Evolutionary conservation across 1,140 invertebrate genomes (phyloP).

Genomic region (Caenorhabditis latens): DNA sequence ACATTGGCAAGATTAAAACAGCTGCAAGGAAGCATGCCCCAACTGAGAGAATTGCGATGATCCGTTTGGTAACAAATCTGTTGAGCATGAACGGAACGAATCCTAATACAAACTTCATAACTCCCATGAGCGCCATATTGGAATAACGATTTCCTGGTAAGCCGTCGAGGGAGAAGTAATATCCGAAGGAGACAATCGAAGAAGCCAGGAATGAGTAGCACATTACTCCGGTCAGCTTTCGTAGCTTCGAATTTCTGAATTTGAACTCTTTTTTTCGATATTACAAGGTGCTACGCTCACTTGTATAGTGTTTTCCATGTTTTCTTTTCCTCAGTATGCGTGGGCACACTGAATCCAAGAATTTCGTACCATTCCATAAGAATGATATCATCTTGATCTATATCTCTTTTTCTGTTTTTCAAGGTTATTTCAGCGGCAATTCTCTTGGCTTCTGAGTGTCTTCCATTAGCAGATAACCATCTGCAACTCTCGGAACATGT

Average conservation of each 20-base stretch:
- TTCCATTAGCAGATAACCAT: constrained; percentile 67
- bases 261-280: background rate
- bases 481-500: constrained; percentile 69
- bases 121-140: constrained; percentile 73
- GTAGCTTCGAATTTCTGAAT: constrained; percentile 34
- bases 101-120: constrained; percentile 43
- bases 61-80: background rate
- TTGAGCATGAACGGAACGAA: constrained; percentile 32
- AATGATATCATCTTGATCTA: constrained; percentile 5
- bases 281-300: background rate
- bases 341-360: constrained; percentile 35
- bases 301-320: constrained; percentile 28
- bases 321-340: constrained; percentile 11
- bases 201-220: constrained; percentile 74
- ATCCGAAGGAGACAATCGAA: constrained; percentile 74
- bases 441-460: constrained; percentile 3
- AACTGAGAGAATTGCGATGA: constrained; percentile 3
- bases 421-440: constrained; percentile 1
- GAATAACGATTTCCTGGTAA: constrained; percentile 72
- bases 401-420: background rate
- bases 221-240: constrained; percentile 67
- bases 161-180: constrained; percentile 73
- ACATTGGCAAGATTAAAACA: background rate
- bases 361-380: constrained; percentile 60
- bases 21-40: background rate